These are phyloP conservation scores for Drosophila trapezifrons DNA, from an alignment of 1,140 invertebrate species.

Conservation along the genomic window DNA sequence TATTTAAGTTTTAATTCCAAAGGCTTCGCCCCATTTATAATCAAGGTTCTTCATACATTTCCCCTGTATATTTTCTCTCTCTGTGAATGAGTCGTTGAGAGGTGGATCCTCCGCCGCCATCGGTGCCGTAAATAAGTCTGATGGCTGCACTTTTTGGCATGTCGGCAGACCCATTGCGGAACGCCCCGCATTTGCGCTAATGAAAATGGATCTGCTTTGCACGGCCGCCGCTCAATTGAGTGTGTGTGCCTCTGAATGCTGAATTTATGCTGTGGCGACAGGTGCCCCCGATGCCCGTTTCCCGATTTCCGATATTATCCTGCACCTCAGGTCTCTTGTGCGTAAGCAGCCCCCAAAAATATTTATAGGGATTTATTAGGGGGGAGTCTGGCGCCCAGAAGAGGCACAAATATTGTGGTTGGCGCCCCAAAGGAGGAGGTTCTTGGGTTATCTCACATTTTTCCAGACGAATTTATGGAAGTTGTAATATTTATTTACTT, in stretches of 20 bases:
- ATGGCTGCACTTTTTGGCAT: constrained; percentile 77
- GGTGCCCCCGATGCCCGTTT: constrained; percentile 46
- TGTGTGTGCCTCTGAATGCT: constrained; percentile 20
- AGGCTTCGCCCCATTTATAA: too few species aligned
- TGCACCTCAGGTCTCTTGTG: constrained; percentile 17
- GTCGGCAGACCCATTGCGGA: constrained; percentile 55
- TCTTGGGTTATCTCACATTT: not conserved
- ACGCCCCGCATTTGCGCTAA: constrained; percentile 69
- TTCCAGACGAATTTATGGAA: not conserved
- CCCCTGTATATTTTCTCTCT: not conserved
- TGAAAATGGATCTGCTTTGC: constrained; percentile 63
- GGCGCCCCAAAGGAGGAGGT: not conserved
- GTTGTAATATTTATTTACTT: too few species aligned
- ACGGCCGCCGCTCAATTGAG: constrained; percentile 36
- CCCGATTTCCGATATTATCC: constrained; percentile 6
- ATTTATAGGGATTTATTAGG: constrained; percentile 37
- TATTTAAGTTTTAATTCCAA: too few species aligned
- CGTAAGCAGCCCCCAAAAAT: constrained; percentile 36
- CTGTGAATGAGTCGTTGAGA: not conserved
- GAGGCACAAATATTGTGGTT: constrained; percentile 15
- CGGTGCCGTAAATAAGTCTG: constrained; percentile 67
- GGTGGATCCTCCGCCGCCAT: constrained; percentile 46
- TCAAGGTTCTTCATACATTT: not conserved
- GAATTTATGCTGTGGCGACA: constrained; percentile 66
- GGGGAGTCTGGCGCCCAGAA: not conserved